A percentile compares a stretch with the other conserved stretches of the same genome.
These are phyloP conservation scores for Mactra quadrangularis DNA, from an alignment of 1,140 invertebrate genomes.

Conservation along the genomic window DNA sequence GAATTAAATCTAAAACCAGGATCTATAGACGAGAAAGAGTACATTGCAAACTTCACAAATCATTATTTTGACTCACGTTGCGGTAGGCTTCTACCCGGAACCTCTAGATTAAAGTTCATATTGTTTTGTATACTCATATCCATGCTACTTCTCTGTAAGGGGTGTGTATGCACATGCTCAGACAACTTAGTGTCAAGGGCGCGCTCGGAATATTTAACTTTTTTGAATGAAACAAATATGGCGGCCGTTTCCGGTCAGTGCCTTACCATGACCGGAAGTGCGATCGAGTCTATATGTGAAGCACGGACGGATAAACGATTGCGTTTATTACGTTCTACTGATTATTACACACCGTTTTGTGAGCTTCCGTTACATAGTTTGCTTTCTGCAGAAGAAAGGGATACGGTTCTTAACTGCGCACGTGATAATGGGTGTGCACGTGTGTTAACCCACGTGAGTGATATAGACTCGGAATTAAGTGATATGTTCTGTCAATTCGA, in stretches of 20 bases:
- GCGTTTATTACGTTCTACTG: background rate
- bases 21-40: background rate
- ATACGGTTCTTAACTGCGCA: conserved; percentile 13
- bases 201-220: conserved; percentile 1
- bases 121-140: conserved; percentile 27
- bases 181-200: conserved; percentile 14
- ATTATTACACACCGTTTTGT: conserved; percentile 20
- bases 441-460: conserved; percentile 4
- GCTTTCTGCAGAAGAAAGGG: conserved; percentile 5
- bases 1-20: conserved; percentile 24
- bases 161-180: conserved; percentile 28
- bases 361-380: conserved; percentile 27
- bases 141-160: conserved; percentile 36
- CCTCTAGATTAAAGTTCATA: conserved; percentile 3
- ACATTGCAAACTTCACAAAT: too few species aligned
- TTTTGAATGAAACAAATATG: conserved; percentile 34
- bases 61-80: too few species aligned
- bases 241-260: conserved; percentile 40
- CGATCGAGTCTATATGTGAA: conserved; percentile 13
- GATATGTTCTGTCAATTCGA: conserved; percentile 22
- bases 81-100: background rate
- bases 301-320: background rate
- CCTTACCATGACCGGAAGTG: conserved; percentile 27
- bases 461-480: conserved; percentile 27
- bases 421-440: conserved; percentile 29